Conservation (phyloP, 2,888 invertebrate genomes). For the Maniola hyperantus region DNA sequence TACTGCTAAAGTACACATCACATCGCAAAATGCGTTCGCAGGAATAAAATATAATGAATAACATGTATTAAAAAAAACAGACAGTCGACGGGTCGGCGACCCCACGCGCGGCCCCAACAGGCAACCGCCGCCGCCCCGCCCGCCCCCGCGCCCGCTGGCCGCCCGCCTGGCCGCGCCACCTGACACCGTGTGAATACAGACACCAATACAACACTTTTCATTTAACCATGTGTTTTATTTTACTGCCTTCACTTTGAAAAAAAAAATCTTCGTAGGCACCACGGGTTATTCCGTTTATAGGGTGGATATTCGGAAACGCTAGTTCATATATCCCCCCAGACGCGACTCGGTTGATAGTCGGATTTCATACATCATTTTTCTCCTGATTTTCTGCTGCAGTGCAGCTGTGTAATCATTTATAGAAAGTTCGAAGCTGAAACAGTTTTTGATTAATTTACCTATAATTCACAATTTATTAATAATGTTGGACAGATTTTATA, state of each 20-base stretch:
- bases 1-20: conserved; percentile 84
- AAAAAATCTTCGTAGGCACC: too few species aligned
- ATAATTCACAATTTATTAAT: too few species aligned
- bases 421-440: too few species aligned
- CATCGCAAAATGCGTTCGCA: conserved; percentile 91
- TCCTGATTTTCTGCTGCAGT: too few species aligned
- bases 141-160: conserved; percentile 71
- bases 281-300: neutral
- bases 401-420: too few species aligned
- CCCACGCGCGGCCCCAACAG: conserved; percentile 75
- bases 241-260: neutral
- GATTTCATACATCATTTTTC: too few species aligned
- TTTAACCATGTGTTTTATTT: conserved; percentile 30
- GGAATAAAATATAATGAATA: conserved; percentile 90
- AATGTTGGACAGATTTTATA: too few species aligned
- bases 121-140: conserved; percentile 62
- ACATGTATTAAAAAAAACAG: conserved; percentile 83
- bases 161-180: conserved; percentile 62
- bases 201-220: conserved; percentile 54
- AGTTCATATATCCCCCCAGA: too few species aligned
- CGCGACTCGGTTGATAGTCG: too few species aligned
- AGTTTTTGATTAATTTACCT: too few species aligned
- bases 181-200: conserved; percentile 67
- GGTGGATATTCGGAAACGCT: too few species aligned
- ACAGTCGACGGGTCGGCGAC: conserved; percentile 71